Conservation (phyloP, 1,140 invertebrate species). For the Trichoplusia ni region DNA sequence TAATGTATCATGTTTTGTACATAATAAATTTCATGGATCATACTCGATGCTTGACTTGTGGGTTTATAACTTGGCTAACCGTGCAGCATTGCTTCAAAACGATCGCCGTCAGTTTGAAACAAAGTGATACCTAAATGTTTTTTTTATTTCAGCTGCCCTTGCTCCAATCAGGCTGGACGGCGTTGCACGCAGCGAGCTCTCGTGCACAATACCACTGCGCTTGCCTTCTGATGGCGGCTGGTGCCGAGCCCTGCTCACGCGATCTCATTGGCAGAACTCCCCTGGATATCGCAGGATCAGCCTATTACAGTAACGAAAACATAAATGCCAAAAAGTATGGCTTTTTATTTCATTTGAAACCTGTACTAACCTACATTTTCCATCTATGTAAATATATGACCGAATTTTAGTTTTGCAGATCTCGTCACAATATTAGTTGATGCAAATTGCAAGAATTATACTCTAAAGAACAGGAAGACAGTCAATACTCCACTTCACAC, state of each 20-base stretch:
- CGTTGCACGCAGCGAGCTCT: constrained; percentile 16
- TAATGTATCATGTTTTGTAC: no score
- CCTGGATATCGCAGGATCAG: constrained; percentile 1
- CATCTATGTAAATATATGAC: not conserved
- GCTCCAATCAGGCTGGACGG: constrained; percentile 10
- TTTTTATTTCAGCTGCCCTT: constrained; percentile 2
- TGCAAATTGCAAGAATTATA: not conserved
- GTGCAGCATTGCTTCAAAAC: no score
- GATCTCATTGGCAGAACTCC: constrained; percentile 7
- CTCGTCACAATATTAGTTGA: not conserved
- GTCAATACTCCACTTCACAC: constrained; percentile 13
- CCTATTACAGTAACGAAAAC: not conserved
- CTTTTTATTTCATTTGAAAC: not conserved
- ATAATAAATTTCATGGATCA: no score
- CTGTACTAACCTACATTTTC: not conserved
- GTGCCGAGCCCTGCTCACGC: not conserved
- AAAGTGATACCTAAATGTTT: no score
- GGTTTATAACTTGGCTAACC: no score
- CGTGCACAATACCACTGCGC: not conserved
- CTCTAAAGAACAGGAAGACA: not conserved
- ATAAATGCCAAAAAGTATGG: constrained; percentile 12
- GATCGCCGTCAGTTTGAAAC: no score
- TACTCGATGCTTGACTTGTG: no score
- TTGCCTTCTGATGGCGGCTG: not conserved
- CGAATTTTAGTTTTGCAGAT: constrained; percentile 5